A percentile compares a stretch with the other conserved stretches of the same genome.
phyloP scores from a whole-genome alignment of 2,797 vertebrate genomes.

The Picus viridis region DNA sequence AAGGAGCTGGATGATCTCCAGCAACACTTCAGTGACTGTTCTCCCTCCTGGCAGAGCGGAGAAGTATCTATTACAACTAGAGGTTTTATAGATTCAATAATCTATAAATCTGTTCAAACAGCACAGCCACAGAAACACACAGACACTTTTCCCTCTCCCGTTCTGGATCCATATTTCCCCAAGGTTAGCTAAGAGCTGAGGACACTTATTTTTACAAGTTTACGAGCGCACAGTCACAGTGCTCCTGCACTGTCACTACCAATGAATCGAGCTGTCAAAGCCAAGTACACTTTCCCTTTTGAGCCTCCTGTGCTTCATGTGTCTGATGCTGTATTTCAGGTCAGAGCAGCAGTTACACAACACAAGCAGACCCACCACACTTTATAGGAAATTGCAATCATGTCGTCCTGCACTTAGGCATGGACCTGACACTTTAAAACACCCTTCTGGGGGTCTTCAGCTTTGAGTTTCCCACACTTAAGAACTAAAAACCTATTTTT shows the following conservation, averaged over 20 bases:
- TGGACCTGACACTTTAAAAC: not conserved
- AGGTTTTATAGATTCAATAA: not conserved
- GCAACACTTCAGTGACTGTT: not conserved
- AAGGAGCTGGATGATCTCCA: not conserved
- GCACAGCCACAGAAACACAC: not conserved
- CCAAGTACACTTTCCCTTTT: accelerated
- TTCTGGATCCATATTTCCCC: not conserved
- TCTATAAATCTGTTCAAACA: not conserved
- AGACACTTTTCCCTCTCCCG: not conserved
- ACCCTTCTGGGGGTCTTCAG: not conserved
- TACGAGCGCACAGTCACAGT: not conserved
- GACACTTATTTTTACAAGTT: not conserved
- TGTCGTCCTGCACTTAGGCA: not conserved
- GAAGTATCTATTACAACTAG: not conserved
- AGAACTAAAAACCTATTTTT: not conserved
- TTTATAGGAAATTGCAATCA: not conserved
- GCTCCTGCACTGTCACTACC: not conserved
- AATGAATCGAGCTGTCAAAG: not conserved
- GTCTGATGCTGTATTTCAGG: not conserved
- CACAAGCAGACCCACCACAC: accelerated
- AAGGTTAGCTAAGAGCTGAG: not conserved
- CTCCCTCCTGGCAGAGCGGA: not conserved
- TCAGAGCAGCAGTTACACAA: not conserved
- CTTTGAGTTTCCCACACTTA: not conserved
- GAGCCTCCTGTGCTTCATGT: accelerated